phyloP scores from a whole-genome alignment of 1,140 invertebrate genomes.

The Pteromalus puparum region DNA sequence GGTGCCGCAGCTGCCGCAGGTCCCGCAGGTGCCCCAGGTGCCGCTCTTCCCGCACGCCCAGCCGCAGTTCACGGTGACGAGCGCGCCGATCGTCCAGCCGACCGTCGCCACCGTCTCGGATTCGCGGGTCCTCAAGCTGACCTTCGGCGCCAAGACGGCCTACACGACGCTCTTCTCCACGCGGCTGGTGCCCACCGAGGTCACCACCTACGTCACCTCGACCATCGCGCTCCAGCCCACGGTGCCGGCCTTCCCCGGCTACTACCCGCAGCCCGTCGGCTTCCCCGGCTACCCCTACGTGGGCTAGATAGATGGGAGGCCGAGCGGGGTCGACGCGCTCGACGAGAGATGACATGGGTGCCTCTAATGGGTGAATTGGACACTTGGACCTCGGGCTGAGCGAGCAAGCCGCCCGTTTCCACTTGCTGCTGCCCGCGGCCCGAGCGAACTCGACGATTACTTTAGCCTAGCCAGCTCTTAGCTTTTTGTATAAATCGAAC shows the following conservation, averaged over 20 bases:
- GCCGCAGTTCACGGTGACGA: slow-evolving; percentile 86
- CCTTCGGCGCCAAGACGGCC: slow-evolving; percentile 91
- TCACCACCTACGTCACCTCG: slow-evolving; percentile 88
- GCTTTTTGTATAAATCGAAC: no score
- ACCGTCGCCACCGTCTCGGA: slow-evolving; percentile 87
- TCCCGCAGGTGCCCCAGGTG: slow-evolving; percentile 72
- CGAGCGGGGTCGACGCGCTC: no score
- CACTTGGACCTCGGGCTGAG: no score
- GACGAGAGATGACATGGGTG: no score
- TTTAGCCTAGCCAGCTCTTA: no score
- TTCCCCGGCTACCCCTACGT: slow-evolving; percentile 85
- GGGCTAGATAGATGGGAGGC: slow-evolving; percentile 76
- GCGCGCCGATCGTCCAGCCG: slow-evolving; percentile 87
- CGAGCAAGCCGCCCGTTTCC: no score
- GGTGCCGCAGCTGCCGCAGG: slow-evolving; percentile 62
- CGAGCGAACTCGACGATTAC: not conserved
- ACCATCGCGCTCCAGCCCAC: slow-evolving; percentile 84
- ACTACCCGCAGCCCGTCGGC: slow-evolving; percentile 82
- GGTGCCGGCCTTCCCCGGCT: slow-evolving; percentile 81
- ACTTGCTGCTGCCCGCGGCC: no score
- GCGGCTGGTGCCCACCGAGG: slow-evolving; percentile 87
- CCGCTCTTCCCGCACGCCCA: slow-evolving; percentile 77
- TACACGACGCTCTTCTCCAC: slow-evolving; percentile 91
- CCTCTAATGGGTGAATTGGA: no score
- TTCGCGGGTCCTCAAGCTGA: slow-evolving; percentile 88